phyloP scores from a whole-genome alignment of 2,113 vertebrate genomes.

The Amazona guildingii region DNA sequence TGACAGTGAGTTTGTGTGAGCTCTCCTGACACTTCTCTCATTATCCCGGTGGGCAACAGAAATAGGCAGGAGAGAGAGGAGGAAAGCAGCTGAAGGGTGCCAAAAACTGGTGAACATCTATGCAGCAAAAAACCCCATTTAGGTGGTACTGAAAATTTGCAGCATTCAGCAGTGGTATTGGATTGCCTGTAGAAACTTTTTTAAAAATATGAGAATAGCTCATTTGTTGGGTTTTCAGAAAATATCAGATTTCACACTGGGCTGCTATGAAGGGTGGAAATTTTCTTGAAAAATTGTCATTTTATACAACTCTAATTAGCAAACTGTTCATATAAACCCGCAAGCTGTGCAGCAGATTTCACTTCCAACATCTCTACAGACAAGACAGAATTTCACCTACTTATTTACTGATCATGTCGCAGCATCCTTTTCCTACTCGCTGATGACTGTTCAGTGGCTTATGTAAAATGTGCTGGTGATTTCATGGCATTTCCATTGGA shows the following conservation, averaged over 20 bases:
- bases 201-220: conserved; percentile 31
- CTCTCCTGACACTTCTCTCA: conserved; percentile 34
- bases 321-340: conserved; percentile 68
- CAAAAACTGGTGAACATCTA: not conserved
- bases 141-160: not conserved
- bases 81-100: conserved; percentile 26
- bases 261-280: conserved; percentile 58
- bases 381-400: conserved; percentile 66
- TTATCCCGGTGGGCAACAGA: conserved; percentile 48
- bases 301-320: conserved; percentile 69
- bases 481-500: conserved; percentile 19
- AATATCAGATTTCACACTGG: conserved; percentile 33
- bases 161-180: not conserved
- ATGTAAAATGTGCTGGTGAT: conserved; percentile 49
- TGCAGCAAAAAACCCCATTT: not conserved
- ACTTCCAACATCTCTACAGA: conserved; percentile 60
- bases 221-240: conserved; percentile 43
- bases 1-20: conserved; percentile 26
- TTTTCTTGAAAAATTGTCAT: conserved; percentile 67
- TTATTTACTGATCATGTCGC: conserved; percentile 63
- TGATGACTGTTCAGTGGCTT: conserved; percentile 37
- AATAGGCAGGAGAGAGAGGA: conserved; percentile 38
- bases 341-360: conserved; percentile 72
- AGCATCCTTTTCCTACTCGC: conserved; percentile 31
- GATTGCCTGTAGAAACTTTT: conserved; percentile 14